These are phyloP conservation scores for Calosoma granatense DNA, from an alignment of 1,140 invertebrate genomes.

Conservation along the genomic window DNA sequence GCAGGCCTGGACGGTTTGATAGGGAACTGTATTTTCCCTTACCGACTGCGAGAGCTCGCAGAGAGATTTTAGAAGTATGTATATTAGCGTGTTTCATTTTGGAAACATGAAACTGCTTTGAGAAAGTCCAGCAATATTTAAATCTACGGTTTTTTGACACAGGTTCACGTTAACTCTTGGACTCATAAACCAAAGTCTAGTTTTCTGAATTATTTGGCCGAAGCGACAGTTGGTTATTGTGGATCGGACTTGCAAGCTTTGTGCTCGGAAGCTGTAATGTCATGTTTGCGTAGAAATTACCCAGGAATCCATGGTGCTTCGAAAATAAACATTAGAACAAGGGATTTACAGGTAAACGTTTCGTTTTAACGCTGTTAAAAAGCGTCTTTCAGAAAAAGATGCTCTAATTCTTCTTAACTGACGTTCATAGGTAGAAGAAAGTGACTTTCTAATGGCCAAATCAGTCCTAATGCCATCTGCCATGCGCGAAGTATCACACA, in stretches of 20 bases:
- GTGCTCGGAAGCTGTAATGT: slow-evolving; percentile 76
- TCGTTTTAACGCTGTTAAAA: too few relatives aligned
- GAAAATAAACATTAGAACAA: slow-evolving; percentile 60
- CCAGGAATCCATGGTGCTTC: slow-evolving; percentile 77
- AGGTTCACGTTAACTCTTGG: slow-evolving; percentile 28
- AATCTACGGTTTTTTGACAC: too few relatives aligned
- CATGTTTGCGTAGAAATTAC: slow-evolving; percentile 68
- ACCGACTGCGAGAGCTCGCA: slow-evolving; percentile 45
- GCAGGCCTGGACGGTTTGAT: slow-evolving; percentile 76
- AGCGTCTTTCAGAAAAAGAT: too few relatives aligned
- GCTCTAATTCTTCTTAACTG: background rate
- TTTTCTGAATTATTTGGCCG: slow-evolving; percentile 53
- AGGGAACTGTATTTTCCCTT: slow-evolving; percentile 66
- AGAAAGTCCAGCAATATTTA: too few relatives aligned
- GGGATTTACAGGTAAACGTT: slow-evolving; percentile 60
- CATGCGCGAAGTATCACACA: slow-evolving; percentile 19
- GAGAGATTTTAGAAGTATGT: slow-evolving; percentile 25
- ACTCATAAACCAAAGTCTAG: slow-evolving; percentile 37
- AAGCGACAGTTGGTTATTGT: slow-evolving; percentile 73
- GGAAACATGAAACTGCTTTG: background rate
- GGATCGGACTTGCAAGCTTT: slow-evolving; percentile 82
- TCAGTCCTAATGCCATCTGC: slow-evolving; percentile 51
- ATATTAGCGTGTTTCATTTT: background rate
- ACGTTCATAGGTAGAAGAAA: slow-evolving; percentile 38
- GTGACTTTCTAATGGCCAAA: slow-evolving; percentile 56